A percentile compares a stretch with the other conserved stretches of the same genome.
phyloP scores from a whole-genome alignment of 1,140 invertebrate species.

The Papilio xuthus region DNA sequence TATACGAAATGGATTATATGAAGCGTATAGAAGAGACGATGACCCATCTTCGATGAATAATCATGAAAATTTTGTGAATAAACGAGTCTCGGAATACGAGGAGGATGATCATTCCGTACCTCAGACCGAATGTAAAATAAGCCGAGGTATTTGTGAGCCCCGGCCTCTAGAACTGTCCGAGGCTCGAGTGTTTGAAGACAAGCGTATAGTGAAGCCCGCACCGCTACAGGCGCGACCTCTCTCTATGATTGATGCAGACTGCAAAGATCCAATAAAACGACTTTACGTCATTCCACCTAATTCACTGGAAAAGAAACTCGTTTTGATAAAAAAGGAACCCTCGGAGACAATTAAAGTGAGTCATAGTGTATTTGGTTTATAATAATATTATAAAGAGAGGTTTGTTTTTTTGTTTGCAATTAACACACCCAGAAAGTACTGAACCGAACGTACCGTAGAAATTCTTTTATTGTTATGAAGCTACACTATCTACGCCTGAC shows the following conservation, averaged over 20 bases:
- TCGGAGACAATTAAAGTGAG: slow-evolving; percentile 73
- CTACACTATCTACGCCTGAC: too few relatives aligned
- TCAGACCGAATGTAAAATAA: slow-evolving; percentile 53
- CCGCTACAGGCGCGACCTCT: slow-evolving; percentile 68
- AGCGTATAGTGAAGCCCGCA: slow-evolving; percentile 76
- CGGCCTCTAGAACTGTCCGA: slow-evolving; percentile 67
- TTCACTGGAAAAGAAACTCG: slow-evolving; percentile 74
- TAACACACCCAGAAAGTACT: neutral
- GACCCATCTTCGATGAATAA: slow-evolving; percentile 62
- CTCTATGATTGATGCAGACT: slow-evolving; percentile 64
- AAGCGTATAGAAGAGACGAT: slow-evolving; percentile 62
- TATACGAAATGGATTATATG: slow-evolving; percentile 69
- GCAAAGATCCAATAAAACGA: slow-evolving; percentile 63
- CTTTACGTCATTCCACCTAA: slow-evolving; percentile 77
- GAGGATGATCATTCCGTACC: slow-evolving; percentile 63
- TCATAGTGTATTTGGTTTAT: slow-evolving; percentile 5
- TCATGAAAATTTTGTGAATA: slow-evolving; percentile 69
- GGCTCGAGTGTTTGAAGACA: slow-evolving; percentile 63
- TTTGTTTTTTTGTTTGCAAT: neutral
- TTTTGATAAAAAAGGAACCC: slow-evolving; percentile 79
- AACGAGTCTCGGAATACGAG: slow-evolving; percentile 71
- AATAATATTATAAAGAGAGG: neutral
- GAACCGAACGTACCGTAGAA: too few relatives aligned
- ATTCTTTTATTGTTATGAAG: too few relatives aligned
- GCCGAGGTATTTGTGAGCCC: slow-evolving; percentile 53